Conservation (phyloP, 2,888 invertebrate genomes). For the Deilephila porcellus region DNA sequence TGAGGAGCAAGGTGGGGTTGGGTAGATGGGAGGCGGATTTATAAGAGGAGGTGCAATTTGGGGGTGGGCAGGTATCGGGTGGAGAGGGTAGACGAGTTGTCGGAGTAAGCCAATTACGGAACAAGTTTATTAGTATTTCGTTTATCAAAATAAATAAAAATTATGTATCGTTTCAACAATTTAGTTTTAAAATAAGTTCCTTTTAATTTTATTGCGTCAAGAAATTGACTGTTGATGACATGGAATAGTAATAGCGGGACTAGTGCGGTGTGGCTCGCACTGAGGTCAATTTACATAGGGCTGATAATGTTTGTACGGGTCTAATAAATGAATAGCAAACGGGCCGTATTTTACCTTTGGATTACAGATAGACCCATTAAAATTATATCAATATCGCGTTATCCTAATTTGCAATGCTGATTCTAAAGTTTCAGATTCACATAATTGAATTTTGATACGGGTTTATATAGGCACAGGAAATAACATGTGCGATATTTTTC, state of each 20-base stretch:
- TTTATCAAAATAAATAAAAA: no score
- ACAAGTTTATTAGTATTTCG: no score
- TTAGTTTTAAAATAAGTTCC: no score
- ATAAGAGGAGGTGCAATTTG: no score
- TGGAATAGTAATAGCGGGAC: neutral
- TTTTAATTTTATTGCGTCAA: no score
- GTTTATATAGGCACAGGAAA: constrained; percentile 34
- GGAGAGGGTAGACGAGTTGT: no score
- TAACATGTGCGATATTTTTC: neutral
- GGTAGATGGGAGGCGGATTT: no score
- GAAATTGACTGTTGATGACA: no score
- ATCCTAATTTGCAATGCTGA: constrained; percentile 59
- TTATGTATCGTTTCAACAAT: no score
- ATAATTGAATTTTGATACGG: constrained; percentile 56
- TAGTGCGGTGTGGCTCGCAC: neutral
- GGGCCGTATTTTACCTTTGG: constrained; percentile 19
- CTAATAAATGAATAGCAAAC: constrained; percentile 28
- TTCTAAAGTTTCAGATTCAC: constrained; percentile 51
- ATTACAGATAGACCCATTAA: constrained; percentile 39
- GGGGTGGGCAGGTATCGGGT: no score
- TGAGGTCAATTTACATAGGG: constrained; percentile 14
- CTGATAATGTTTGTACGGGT: constrained; percentile 25
- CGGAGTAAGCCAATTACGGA: no score
- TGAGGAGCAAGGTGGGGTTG: no score
- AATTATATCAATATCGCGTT: constrained; percentile 60